phyloP scores from a whole-genome alignment of 2,113 vertebrate genomes.

The Microcebus lehilahytsara region DNA sequence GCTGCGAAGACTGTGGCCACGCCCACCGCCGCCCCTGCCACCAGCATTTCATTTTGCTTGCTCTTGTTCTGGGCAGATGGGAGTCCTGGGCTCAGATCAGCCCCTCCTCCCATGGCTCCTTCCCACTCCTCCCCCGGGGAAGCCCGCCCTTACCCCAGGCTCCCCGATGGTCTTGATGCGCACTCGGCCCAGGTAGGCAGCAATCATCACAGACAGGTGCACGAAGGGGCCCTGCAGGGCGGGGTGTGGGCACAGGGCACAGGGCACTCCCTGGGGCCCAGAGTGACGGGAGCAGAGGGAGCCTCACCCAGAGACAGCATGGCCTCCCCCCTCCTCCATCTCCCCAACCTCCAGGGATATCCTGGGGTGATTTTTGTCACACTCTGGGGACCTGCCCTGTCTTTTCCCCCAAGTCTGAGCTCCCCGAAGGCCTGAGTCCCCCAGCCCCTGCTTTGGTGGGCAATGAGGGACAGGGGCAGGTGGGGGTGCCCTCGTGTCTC shows the following conservation, averaged over 20 bases:
- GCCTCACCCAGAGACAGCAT: background rate
- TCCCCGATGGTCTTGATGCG: constrained; percentile 79
- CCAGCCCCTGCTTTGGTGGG: background rate
- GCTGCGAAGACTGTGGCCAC: constrained; percentile 94
- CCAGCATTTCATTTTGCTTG: constrained; percentile 89
- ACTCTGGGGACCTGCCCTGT: background rate
- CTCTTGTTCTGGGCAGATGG: constrained; percentile 80
- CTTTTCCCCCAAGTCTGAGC: background rate
- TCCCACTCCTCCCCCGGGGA: background rate
- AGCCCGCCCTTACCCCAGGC: constrained; percentile 84
- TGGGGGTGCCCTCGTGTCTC: accelerated
- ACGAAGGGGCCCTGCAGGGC: constrained; percentile 91
- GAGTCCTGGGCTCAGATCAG: background rate
- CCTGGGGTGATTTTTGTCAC: background rate
- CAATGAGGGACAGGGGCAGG: background rate
- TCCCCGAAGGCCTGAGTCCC: background rate
- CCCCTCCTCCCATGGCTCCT: background rate
- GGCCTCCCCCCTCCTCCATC: too few species aligned
- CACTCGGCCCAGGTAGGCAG: constrained; percentile 88
- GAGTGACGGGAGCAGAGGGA: background rate
- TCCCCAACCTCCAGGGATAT: too few species aligned
- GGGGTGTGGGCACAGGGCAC: background rate
- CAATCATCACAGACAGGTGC: constrained; percentile 91
- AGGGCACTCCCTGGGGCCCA: background rate
- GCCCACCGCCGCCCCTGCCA: constrained; percentile 89